These are phyloP conservation scores for Poecilia velifera DNA, from an alignment of 2,797 vertebrate species.

Conservation along the genomic window DNA sequence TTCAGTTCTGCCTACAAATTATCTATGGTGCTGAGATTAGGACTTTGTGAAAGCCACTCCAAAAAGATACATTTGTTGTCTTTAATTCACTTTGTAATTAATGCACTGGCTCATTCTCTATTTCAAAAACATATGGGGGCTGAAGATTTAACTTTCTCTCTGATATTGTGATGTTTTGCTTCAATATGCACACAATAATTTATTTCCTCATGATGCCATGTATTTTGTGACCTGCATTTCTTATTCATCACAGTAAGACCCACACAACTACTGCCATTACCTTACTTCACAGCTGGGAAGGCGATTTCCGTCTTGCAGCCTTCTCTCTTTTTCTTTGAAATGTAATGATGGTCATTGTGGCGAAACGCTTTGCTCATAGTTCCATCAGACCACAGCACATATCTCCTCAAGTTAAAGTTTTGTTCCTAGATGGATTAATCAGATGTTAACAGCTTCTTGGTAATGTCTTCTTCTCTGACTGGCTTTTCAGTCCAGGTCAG, in stretches of 20 bases:
- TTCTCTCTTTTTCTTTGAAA: not conserved
- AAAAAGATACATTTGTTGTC: not conserved
- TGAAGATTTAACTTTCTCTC: not conserved
- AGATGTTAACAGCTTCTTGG: not conserved
- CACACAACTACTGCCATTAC: not conserved
- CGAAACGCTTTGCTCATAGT: not conserved
- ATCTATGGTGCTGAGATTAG: not conserved
- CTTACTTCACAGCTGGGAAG: not conserved
- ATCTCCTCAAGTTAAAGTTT: not conserved
- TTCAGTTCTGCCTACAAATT: not conserved
- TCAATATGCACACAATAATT: not conserved
- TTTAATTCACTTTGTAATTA: not conserved
- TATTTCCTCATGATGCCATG: not conserved
- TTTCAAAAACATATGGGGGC: not conserved
- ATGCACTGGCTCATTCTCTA: not conserved
- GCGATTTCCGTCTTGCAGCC: not conserved
- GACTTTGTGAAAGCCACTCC: not conserved
- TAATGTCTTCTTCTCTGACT: not conserved
- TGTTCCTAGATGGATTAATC: not conserved
- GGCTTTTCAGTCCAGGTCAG: not conserved
- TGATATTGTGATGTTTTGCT: not conserved
- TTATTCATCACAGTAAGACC: not conserved
- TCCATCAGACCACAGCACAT: not conserved
- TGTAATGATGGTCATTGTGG: not conserved
- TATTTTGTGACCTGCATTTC: not conserved